Evolutionary conservation across 2,888 invertebrate species (phyloP), one percentile per base, ranked within the genome.

Genomic region (Diploptera punctata): DNA sequence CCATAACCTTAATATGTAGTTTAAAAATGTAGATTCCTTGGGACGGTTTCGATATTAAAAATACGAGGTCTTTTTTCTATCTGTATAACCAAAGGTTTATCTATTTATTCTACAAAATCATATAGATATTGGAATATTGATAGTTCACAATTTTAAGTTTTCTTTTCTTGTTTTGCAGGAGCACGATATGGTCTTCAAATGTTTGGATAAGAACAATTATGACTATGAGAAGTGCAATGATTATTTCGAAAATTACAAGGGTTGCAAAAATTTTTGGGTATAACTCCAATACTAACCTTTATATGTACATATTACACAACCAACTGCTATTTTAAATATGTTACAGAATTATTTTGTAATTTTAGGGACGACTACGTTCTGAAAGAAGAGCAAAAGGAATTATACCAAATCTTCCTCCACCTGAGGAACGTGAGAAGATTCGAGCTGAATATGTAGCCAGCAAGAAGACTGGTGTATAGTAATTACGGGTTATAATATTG

Each of bases 261-360:
- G 85, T 3, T 95, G 95, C 81, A 91, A 89, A 81, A 88, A 88
- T 75, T 95, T 95, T 84, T 95, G 95, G 95, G 95, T 94, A 86
- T 82, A 81, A 71, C 18, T 21, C 9, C 31, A 68, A 47, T 33
- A 47, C 9, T 33, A 33, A 7, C 33, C 10, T 33, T 33, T 33
- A 33, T 33, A 7, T 10, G 5, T 33, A 7, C 5, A 33, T n/a
- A 18, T 62, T 16, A n/a, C 1, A 21, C 7, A 1, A 7, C 3
- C 13, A n/a, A n/a, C n/a, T n/a, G n/a, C n/a, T n/a, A n/a, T n/a
- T n/a, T n/a, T n/a, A n/a, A n/a, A n/a, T n/a, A 33, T 33, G 33
- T 33, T 33, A 7, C 5, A 33, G 10, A 7, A 33, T 62, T 31
- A 57, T 71, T 70, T 75, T 75, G 72, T 71, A 78, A 67, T 82